Evolutionary conservation across 2,113 vertebrate species (phyloP).

Genomic region (Opisthocomus hoazin): DNA sequence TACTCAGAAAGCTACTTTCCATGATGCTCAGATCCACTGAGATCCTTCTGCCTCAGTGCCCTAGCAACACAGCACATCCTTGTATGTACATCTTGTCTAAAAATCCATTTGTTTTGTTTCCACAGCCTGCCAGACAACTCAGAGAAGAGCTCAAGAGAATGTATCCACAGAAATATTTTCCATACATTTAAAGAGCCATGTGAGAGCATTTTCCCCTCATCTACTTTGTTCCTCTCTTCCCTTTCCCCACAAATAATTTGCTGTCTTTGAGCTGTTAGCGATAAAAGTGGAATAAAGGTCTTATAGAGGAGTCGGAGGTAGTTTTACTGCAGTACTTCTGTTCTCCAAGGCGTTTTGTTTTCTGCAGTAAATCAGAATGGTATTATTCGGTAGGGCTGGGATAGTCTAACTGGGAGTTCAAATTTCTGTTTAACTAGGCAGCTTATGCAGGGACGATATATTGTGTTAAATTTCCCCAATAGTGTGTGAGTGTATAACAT

Average conservation of each 20-base stretch:
- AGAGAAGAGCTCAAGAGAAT: background rate
- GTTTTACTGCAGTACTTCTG: background rate
- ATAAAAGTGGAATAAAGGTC: background rate
- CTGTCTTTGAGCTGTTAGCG: background rate
- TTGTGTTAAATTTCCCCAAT: background rate
- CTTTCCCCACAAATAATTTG: background rate
- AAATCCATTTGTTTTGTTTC: background rate
- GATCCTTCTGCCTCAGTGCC: background rate
- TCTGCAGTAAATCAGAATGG: background rate
- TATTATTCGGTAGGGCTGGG: background rate
- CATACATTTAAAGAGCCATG: background rate
- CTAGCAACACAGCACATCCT: background rate
- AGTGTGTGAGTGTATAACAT: background rate
- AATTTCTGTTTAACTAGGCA: background rate
- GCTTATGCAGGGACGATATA: background rate
- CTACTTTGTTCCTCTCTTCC: background rate
- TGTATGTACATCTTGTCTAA: background rate
- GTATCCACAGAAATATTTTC: background rate
- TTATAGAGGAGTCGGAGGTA: background rate
- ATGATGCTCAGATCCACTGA: background rate
- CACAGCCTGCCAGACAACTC: background rate
- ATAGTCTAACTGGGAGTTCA: background rate
- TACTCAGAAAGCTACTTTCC: background rate
- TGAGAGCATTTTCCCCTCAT: background rate
- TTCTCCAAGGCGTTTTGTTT: background rate